phyloP scores from a whole-genome alignment of 1,140 invertebrate genomes.

The Sminthurides bifidus region DNA sequence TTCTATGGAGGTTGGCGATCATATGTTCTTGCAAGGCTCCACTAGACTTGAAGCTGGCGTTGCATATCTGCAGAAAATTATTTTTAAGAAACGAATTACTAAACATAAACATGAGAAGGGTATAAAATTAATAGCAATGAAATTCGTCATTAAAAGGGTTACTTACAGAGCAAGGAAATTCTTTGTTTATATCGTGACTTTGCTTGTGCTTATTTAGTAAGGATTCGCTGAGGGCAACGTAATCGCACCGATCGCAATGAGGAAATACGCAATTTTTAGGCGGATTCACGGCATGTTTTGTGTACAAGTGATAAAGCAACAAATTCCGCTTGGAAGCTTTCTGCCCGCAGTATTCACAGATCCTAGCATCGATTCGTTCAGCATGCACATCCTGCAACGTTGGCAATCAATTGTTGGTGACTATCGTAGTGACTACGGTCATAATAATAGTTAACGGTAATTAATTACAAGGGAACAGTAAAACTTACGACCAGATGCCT shows the following conservation, averaged over 20 bases:
- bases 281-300: constrained; percentile 61
- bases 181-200: constrained; percentile 33
- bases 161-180: constrained; percentile 30
- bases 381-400: constrained; percentile 57
- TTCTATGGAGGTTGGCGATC: constrained; percentile 27
- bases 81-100: no score
- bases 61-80: constrained; percentile 43
- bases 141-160: no score
- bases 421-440: not conserved
- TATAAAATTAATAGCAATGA: no score
- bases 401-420: not conserved
- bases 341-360: constrained; percentile 74
- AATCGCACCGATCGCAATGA: constrained; percentile 61
- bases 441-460: not conserved
- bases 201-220: constrained; percentile 49
- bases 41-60: constrained; percentile 41
- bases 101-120: no score
- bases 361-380: constrained; percentile 60
- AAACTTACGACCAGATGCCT: constrained; percentile 48
- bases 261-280: constrained; percentile 53
- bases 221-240: constrained; percentile 55
- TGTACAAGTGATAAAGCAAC: constrained; percentile 64
- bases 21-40: constrained; percentile 43
- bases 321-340: constrained; percentile 61
- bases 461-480: not conserved